Conservation (phyloP, 2,113 vertebrate genomes). For the Zootoca vivipara region DNA sequence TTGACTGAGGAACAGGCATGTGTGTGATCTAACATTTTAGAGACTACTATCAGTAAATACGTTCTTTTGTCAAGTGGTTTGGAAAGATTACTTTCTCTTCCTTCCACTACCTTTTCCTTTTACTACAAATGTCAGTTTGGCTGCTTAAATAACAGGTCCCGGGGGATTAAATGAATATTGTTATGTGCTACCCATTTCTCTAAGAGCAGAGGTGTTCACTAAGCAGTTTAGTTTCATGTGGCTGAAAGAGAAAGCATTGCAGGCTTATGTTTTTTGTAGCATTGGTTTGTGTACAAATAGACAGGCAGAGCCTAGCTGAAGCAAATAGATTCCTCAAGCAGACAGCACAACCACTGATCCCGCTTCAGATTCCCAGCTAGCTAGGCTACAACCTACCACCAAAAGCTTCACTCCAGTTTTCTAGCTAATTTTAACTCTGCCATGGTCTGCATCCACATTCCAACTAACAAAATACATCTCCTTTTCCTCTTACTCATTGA, state of each 20-base stretch:
- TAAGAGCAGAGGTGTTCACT: not conserved
- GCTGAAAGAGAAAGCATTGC: not conserved
- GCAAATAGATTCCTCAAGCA: not conserved
- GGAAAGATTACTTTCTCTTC: not conserved
- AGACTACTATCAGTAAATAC: not conserved
- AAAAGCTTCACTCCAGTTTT: not conserved
- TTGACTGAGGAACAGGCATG: not conserved
- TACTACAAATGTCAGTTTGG: slow-evolving; percentile 16
- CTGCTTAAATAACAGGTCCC: slow-evolving; percentile 24
- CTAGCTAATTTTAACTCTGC: not conserved
- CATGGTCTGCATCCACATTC: not conserved
- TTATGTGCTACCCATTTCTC: not conserved
- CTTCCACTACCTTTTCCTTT: not conserved
- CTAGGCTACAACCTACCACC: not conserved
- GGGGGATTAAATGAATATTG: slow-evolving; percentile 39
- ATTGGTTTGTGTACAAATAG: not conserved
- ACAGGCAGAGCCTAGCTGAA: not conserved
- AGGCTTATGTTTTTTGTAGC: not conserved
- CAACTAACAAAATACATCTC: not conserved
- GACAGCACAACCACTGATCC: not conserved
- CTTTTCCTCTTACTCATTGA: not conserved
- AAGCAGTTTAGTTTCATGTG: not conserved
- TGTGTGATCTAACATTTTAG: not conserved
- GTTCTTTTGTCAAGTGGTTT: slow-evolving; percentile 10
- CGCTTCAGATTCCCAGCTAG: not conserved